phyloP scores from a whole-genome alignment of 2,888 invertebrate species.

The Rotaria magnacalcarata region DNA sequence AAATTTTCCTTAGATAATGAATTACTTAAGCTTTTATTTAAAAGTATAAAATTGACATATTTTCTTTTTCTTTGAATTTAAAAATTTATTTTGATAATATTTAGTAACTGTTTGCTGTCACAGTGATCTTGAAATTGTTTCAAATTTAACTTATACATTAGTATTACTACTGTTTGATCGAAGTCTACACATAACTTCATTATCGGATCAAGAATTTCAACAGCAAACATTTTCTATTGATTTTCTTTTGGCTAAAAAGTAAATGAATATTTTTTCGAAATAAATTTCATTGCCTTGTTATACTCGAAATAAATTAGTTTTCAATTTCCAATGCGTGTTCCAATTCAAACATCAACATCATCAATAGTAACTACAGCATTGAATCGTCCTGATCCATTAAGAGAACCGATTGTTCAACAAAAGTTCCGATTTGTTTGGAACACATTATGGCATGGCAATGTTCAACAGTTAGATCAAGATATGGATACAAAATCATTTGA shows the following conservation, averaged over 20 bases:
- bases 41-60: neutral
- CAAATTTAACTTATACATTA: neutral
- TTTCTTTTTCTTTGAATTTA: neutral
- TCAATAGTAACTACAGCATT: neutral
- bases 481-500: constrained; percentile 21
- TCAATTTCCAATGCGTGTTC: constrained; percentile 32
- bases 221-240: constrained; percentile 23
- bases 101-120: constrained; percentile 26
- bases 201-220: constrained; percentile 13
- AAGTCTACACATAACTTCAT: neutral
- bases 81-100: neutral
- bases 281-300: neutral
- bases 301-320: neutral
- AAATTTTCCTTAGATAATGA: constrained; percentile 31
- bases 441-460: neutral
- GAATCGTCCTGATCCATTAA: constrained; percentile 18
- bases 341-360: constrained; percentile 7
- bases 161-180: constrained; percentile 19
- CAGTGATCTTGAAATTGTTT: neutral
- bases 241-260: constrained; percentile 16
- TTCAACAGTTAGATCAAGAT: neutral
- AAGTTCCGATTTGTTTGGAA: constrained; percentile 33
- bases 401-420: constrained; percentile 28
- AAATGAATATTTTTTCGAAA: neutral
- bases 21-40: neutral